Conservation (phyloP, 2,113 vertebrate genomes). For the Spilogale gracilis region DNA sequence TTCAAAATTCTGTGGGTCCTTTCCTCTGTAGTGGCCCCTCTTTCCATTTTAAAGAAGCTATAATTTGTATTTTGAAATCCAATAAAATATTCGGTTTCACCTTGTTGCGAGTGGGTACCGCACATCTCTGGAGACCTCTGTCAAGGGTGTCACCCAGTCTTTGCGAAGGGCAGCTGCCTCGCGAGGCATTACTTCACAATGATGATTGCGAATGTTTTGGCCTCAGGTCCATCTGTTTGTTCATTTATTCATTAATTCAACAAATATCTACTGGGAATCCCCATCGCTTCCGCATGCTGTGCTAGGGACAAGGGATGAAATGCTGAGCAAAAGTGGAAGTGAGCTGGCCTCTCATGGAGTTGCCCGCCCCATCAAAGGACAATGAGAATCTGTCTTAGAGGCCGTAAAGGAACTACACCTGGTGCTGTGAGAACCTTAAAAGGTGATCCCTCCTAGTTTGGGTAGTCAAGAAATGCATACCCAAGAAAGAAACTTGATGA, state of each 20-base stretch:
- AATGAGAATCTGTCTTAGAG: not conserved
- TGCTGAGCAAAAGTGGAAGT: not conserved
- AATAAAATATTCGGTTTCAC: not conserved
- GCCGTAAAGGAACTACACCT: not conserved
- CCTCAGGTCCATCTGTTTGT: not conserved
- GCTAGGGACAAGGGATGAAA: not conserved
- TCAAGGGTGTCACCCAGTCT: not conserved
- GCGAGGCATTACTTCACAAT: not conserved
- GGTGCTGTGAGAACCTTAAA: not conserved
- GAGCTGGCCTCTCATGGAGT: not conserved
- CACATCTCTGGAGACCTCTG: not conserved
- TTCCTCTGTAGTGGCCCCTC: not conserved
- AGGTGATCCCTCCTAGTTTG: not conserved
- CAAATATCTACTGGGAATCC: not conserved
- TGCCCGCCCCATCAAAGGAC: not conserved
- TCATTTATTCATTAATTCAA: not conserved
- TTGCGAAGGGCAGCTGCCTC: not conserved
- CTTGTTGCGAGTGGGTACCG: not conserved
- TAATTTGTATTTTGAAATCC: not conserved
- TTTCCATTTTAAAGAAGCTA: not conserved
- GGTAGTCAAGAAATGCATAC: not conserved
- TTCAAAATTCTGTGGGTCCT: not conserved
- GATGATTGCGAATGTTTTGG: not conserved
- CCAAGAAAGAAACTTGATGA: not conserved
- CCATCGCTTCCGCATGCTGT: not conserved